phyloP scores from a whole-genome alignment of 1,140 invertebrate species.

The Drosophila albomicans region DNA sequence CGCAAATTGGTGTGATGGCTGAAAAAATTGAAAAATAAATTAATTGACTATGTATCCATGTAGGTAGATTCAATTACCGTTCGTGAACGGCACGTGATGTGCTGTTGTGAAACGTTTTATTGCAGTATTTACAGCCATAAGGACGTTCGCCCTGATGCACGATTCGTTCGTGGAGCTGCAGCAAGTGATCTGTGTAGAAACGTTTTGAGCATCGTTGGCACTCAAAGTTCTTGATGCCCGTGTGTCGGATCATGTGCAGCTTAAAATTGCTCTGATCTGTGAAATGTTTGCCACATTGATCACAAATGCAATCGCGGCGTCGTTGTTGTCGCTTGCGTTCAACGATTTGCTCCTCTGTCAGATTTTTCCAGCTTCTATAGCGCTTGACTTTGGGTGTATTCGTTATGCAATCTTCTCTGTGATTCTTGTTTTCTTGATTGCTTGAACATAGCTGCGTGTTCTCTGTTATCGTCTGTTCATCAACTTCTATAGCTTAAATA shows the following conservation, averaged over 20 bases:
- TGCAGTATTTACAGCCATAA: constrained; percentile 62
- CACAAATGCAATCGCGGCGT: constrained; percentile 60
- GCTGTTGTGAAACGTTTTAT: constrained; percentile 65
- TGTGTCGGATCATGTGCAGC: constrained; percentile 64
- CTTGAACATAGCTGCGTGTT: too few relatives aligned
- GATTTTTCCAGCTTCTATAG: constrained; percentile 65
- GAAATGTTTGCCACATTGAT: constrained; percentile 67
- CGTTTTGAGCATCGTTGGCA: constrained; percentile 49
- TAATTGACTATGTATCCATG: background rate
- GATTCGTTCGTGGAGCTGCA: constrained; percentile 58
- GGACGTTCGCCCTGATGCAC: constrained; percentile 61
- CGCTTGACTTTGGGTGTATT: constrained; percentile 26
- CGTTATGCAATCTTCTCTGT: background rate
- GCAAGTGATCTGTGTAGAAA: constrained; percentile 65
- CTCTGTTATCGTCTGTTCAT: background rate
- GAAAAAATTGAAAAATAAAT: background rate
- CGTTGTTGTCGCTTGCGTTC: constrained; percentile 58
- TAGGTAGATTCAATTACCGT: constrained; percentile 35
- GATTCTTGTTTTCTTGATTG: background rate
- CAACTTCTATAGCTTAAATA: too few relatives aligned
- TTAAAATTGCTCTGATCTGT: constrained; percentile 72
- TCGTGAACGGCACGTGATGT: constrained; percentile 64
- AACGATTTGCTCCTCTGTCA: constrained; percentile 60
- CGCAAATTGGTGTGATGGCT: constrained; percentile 63
- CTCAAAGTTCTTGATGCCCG: constrained; percentile 66